phyloP scores from a whole-genome alignment of 1,140 invertebrate species.

The Pseudomyrmex concolor region DNA sequence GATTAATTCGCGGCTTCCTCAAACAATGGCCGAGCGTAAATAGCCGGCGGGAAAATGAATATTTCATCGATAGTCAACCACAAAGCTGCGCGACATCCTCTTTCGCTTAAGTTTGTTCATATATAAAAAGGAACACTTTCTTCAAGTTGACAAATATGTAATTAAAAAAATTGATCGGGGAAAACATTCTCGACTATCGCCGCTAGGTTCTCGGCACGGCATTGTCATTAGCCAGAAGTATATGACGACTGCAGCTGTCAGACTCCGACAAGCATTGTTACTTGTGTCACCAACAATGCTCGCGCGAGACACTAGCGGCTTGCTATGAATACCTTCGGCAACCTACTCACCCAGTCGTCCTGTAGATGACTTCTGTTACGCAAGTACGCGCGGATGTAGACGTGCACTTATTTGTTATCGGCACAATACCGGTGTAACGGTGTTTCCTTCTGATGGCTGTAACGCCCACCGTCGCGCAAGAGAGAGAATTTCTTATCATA shows the following conservation, averaged over 20 bases:
- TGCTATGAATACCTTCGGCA: constrained; percentile 39
- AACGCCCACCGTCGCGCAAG: neutral
- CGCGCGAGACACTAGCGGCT: constrained; percentile 31
- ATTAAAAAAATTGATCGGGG: neutral
- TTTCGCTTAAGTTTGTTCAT: neutral
- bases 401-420: constrained; percentile 8
- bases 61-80: constrained; percentile 32
- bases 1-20: constrained; percentile 36
- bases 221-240: constrained; percentile 34
- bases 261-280: constrained; percentile 67
- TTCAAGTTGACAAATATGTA: constrained; percentile 9
- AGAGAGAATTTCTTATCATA: neutral
- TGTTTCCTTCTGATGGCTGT: constrained; percentile 1
- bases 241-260: constrained; percentile 61
- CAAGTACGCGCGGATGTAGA: constrained; percentile 8
- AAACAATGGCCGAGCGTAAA: constrained; percentile 53
- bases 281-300: constrained; percentile 33
- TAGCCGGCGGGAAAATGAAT: constrained; percentile 48
- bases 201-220: neutral
- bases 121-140: neutral
- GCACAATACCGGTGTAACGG: constrained; percentile 8
- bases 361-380: constrained; percentile 35
- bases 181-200: neutral
- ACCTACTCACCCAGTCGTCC: constrained; percentile 2
- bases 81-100: constrained; percentile 4